phyloP scores from a whole-genome alignment of 1,140 invertebrate species.

The Drosophila carrolli region DNA sequence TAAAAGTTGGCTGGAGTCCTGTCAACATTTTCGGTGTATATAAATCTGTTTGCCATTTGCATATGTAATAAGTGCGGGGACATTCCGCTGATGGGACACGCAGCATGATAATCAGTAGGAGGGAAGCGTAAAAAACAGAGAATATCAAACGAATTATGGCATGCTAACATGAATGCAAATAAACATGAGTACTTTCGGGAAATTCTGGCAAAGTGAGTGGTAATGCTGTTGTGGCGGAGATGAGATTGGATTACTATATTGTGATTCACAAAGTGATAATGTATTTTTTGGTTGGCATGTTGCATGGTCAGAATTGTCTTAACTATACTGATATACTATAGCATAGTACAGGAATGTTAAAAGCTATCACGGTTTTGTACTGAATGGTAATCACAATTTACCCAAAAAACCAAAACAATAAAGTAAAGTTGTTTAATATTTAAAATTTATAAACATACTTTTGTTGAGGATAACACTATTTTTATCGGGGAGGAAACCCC shows the following conservation, averaged over 20 bases:
- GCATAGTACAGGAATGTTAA: no score
- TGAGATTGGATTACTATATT: conserved; percentile 7
- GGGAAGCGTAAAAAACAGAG: conserved; percentile 20
- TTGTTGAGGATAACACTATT: background rate
- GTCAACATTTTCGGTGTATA: conserved; percentile 41
- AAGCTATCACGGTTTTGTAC: no score
- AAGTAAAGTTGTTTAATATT: no score
- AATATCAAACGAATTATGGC: conserved; percentile 52
- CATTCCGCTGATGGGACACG: conserved; percentile 40
- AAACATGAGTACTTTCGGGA: conserved; percentile 8
- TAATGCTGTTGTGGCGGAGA: background rate
- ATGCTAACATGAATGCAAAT: conserved; percentile 47
- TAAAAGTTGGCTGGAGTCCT: conserved; percentile 52
- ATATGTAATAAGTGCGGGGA: conserved; percentile 72
- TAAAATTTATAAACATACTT: background rate
- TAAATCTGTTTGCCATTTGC: conserved; percentile 78
- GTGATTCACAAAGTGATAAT: background rate
- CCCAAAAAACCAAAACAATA: background rate
- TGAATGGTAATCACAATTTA: no score
- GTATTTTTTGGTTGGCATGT: background rate
- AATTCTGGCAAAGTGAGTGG: background rate
- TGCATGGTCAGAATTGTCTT: no score
- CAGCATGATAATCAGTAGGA: conserved; percentile 64
- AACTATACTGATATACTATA: no score
- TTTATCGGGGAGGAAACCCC: no score